phyloP scores from a whole-genome alignment of 2,888 invertebrate species.

The Microctonus aethiopoides region DNA sequence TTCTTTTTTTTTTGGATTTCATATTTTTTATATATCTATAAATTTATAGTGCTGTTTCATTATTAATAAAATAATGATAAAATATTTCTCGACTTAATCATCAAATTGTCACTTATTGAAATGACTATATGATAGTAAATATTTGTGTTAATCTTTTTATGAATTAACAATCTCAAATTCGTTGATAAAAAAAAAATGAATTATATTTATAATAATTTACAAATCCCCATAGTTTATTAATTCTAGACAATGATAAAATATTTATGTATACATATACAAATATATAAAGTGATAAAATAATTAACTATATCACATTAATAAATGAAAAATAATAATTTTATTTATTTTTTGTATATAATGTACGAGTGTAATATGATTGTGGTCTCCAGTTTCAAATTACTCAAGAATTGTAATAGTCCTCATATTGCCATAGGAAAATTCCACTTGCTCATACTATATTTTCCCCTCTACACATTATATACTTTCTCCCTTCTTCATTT shows the following conservation, averaged over 20 bases:
- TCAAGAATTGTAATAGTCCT: background rate
- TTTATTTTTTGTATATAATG: background rate
- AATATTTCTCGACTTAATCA: background rate
- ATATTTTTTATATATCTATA: background rate
- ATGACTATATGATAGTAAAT: background rate
- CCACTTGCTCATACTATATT: background rate
- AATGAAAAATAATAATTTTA: no score
- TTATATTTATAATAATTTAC: background rate
- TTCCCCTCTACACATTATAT: background rate
- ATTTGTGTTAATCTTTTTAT: background rate
- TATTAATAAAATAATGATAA: background rate
- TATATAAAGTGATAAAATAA: background rate
- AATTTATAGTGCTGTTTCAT: background rate
- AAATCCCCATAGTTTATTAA: background rate
- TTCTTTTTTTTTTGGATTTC: background rate
- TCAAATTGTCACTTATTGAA: background rate
- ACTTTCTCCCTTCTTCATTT: background rate
- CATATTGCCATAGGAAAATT: conserved; percentile 1
- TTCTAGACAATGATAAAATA: no score
- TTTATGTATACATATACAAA: no score
- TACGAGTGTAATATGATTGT: background rate
- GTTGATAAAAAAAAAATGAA: background rate
- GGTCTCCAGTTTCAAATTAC: background rate
- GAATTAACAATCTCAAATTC: background rate
- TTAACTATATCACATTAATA: background rate